Evolutionary conservation across 1,140 invertebrate species (phyloP).

Genomic region (Galendromus occidentalis): DNA sequence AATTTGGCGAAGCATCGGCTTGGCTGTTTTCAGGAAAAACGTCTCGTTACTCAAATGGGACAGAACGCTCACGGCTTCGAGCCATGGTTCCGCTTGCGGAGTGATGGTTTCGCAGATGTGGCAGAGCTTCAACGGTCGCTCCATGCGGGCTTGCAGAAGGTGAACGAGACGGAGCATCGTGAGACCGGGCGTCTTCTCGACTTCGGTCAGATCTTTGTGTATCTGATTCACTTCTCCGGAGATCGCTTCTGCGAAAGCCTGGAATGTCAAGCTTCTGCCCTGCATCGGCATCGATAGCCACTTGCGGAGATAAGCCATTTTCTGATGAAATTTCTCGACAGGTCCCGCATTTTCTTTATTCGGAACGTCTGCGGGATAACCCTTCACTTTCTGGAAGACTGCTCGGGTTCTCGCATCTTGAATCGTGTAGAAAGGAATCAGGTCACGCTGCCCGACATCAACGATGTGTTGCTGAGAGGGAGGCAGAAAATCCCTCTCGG

Average conservation of each 20-base stretch:
- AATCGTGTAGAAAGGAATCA: neutral
- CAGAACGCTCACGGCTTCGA: neutral
- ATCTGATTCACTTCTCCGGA: neutral
- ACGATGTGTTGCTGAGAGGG: neutral
- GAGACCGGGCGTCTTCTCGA: neutral
- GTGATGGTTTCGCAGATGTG: conserved; percentile 10
- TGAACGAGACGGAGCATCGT: neutral
- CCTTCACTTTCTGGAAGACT: neutral
- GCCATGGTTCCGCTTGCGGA: neutral
- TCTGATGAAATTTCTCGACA: neutral
- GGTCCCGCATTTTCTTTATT: neutral
- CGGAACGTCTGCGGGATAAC: neutral
- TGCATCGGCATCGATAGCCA: neutral
- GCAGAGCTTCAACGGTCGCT: neutral
- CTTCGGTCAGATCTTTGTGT: neutral
- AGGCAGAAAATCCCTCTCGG: neutral
- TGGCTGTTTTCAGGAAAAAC: neutral
- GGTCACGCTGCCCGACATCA: neutral
- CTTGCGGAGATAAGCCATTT: neutral
- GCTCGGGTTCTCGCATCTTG: neutral
- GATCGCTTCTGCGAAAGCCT: neutral
- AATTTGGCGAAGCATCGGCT: neutral
- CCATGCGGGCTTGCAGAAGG: neutral
- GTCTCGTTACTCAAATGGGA: conserved; percentile 1
- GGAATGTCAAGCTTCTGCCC: neutral